A percentile compares a stretch with the other conserved stretches of the same genome.
phyloP scores from a whole-genome alignment of 1,140 invertebrate species.

The Telenomus remus region DNA sequence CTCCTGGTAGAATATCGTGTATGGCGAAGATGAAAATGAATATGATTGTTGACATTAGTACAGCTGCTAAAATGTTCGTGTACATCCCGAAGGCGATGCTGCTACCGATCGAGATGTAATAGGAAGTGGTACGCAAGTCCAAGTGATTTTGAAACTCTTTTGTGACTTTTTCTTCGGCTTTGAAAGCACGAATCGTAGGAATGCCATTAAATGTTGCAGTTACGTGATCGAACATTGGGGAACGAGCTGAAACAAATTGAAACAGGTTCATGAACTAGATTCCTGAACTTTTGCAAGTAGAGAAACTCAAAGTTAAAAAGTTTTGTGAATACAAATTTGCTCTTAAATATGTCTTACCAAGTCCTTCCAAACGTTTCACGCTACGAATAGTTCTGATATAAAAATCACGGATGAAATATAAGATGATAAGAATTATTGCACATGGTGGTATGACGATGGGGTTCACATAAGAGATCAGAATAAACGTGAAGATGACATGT shows the following conservation, averaged over 20 bases:
- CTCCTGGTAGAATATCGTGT: conserved; percentile 68
- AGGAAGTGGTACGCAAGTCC: conserved; percentile 44
- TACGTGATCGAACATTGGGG: conserved; percentile 86
- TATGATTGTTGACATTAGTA: conserved; percentile 79
- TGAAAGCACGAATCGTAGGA: conserved; percentile 80
- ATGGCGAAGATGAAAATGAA: conserved; percentile 79
- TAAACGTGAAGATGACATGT: conserved; percentile 26
- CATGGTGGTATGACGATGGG: conserved; percentile 83
- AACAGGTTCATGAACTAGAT: neutral
- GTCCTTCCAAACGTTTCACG: conserved; percentile 91
- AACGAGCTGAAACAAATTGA: conserved; percentile 76
- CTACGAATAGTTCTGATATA: conserved; percentile 89
- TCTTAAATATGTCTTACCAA: conserved; percentile 79
- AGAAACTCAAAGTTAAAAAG: too few relatives aligned
- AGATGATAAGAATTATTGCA: conserved; percentile 78
- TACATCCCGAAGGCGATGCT: conserved; percentile 84
- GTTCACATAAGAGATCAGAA: conserved; percentile 85
- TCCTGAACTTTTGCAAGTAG: too few relatives aligned
- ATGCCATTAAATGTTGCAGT: conserved; percentile 81
- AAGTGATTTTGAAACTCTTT: conserved; percentile 71
- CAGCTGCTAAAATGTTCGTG: conserved; percentile 80
- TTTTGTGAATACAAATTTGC: too few relatives aligned
- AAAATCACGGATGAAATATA: conserved; percentile 83
- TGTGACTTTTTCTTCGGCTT: conserved; percentile 67
- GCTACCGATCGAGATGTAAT: conserved; percentile 74